Conservation (phyloP, 30 jellyfish, hydroid and myxozoan genomes). For the Aurelia sp. region DNA sequence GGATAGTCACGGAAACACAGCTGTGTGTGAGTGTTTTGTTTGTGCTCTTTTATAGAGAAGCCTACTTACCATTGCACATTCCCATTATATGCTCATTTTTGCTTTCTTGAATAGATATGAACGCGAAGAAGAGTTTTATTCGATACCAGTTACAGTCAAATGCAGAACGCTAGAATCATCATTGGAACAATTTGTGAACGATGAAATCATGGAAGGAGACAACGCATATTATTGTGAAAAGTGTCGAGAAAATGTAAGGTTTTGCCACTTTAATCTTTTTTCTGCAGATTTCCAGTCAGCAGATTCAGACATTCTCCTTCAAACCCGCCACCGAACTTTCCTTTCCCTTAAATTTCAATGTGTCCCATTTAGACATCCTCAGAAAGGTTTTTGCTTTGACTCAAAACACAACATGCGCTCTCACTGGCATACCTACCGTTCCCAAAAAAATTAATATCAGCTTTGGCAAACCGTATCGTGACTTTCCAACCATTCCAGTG, state of each 20-base stretch:
- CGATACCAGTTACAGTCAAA: conserved; percentile 96
- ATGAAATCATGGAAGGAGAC: conserved; percentile 99
- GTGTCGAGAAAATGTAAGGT: conserved; percentile 91
- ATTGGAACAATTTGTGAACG: conserved; percentile 90
- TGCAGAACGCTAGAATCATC: conserved; percentile 93
- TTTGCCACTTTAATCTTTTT: not conserved
- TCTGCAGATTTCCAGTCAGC: not conserved
- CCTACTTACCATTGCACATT: not conserved
- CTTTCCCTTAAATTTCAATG: too few species aligned
- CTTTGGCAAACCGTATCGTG: too few species aligned
- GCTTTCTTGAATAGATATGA: conserved; percentile 68
- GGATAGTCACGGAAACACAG: not conserved
- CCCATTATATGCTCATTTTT: not conserved
- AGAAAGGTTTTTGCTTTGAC: too few species aligned
- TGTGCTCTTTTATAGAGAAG: not conserved
- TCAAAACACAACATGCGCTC: too few species aligned
- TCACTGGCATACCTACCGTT: too few species aligned
- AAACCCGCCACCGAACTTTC: too few species aligned
- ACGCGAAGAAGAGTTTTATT: conserved; percentile 92
- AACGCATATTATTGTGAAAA: conserved; percentile 98
- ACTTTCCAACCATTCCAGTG: too few species aligned
- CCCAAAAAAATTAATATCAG: too few species aligned
- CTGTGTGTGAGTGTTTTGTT: not conserved
- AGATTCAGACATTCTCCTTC: too few species aligned
- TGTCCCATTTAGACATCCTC: too few species aligned